A percentile compares a stretch with the other conserved stretches of the same genome.
Evolutionary conservation across 2,113 vertebrate genomes (phyloP).

Genomic region (Callithrix jacchus): DNA sequence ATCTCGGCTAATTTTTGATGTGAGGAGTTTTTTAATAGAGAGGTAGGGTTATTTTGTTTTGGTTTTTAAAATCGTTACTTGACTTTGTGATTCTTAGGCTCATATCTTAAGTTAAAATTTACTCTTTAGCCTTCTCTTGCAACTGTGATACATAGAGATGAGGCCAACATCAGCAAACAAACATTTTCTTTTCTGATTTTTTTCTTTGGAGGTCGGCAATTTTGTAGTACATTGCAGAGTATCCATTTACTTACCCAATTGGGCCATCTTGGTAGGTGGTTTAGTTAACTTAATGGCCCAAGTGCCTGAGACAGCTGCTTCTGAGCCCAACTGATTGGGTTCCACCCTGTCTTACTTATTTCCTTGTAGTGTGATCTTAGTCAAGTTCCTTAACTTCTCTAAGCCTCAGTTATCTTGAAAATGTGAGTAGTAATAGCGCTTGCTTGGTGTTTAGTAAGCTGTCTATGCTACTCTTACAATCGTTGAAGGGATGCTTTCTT

Average conservation of each 20-base stretch:
- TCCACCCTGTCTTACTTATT: background rate
- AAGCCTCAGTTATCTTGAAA: background rate
- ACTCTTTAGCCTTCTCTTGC: background rate
- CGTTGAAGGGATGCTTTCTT: background rate
- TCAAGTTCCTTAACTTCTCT: background rate
- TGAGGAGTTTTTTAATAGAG: background rate
- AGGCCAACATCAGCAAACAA: background rate
- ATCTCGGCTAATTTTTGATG: too few species aligned
- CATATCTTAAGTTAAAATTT: background rate
- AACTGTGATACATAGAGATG: background rate
- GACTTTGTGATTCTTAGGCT: background rate
- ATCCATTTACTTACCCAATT: background rate
- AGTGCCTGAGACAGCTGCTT: background rate
- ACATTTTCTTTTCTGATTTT: background rate
- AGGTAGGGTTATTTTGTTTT: background rate
- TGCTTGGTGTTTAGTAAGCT: background rate
- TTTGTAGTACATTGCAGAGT: background rate
- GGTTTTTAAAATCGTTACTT: background rate
- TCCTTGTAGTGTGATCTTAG: background rate
- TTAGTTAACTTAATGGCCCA: background rate
- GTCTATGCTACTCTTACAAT: background rate
- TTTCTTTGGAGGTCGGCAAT: background rate
- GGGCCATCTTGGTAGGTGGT: background rate
- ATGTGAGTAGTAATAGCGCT: background rate
- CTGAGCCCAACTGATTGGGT: background rate